Percentiles rank a stretch among this genome's conserved stretches.
Evolutionary conservation across 2,113 vertebrate genomes (phyloP).

Genomic region (Numida meleagris): DNA sequence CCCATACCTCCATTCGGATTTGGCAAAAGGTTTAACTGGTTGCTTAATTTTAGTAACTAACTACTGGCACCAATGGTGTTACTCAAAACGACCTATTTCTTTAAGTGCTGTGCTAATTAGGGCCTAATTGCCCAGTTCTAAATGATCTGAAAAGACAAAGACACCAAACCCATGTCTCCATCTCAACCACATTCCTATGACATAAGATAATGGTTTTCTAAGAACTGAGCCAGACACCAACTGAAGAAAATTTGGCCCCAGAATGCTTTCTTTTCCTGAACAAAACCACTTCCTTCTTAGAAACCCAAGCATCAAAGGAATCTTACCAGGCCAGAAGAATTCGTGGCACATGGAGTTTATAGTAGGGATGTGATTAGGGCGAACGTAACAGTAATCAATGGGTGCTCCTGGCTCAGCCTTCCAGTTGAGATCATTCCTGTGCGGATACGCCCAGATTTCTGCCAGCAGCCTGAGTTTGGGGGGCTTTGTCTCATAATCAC

Average conservation of each 20-base stretch:
- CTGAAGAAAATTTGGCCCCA: neutral
- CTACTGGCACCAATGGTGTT: neutral
- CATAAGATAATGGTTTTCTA: constrained; percentile 20
- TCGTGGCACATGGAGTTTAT: constrained; percentile 98
- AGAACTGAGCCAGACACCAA: neutral
- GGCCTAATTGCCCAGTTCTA: constrained; percentile 9
- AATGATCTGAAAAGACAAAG: constrained; percentile 36
- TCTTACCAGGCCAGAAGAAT: constrained; percentile 96
- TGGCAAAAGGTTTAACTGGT: neutral
- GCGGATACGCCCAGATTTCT: constrained; percentile 85
- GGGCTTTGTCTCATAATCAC: constrained; percentile 93
- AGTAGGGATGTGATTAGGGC: constrained; percentile 94
- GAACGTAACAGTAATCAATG: constrained; percentile 96
- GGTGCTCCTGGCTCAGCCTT: constrained; percentile 84
- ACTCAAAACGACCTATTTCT: neutral
- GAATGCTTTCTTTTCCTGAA: neutral
- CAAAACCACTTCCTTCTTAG: neutral
- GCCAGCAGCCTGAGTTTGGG: constrained; percentile 88
- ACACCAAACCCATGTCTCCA: constrained; percentile 17
- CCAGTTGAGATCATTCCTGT: constrained; percentile 83
- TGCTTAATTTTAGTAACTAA: neutral
- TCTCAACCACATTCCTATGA: neutral
- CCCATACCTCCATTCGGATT: neutral
- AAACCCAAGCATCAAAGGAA: neutral
- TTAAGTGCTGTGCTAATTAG: constrained; percentile 1